These are phyloP conservation scores for Eriosoma lanigerum DNA, from an alignment of 1,140 invertebrate genomes.

Conservation along the genomic window DNA sequence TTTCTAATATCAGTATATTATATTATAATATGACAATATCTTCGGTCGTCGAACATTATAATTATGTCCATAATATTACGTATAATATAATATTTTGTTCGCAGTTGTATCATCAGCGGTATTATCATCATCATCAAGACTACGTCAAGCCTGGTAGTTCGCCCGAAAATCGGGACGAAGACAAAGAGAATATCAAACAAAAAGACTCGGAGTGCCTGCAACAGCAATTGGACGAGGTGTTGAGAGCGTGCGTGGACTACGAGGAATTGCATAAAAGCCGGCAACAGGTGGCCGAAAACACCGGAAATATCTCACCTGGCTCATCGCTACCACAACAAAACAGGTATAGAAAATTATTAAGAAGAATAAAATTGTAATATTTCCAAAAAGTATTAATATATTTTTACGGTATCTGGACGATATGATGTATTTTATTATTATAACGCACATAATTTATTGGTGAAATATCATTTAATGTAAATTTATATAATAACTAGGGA, in stretches of 20 bases:
- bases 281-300: neutral
- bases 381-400: too few species aligned
- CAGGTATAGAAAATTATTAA: neutral
- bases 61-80: too few species aligned
- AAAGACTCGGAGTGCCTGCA: neutral
- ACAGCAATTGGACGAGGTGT: slow-evolving; percentile 21
- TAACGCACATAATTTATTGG: too few species aligned
- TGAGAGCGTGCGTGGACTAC: slow-evolving; percentile 16
- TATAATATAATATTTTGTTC: too few species aligned
- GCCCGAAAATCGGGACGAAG: neutral
- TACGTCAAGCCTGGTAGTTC: neutral
- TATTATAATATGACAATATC: too few species aligned
- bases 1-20: too few species aligned
- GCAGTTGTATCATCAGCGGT: neutral
- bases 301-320: neutral
- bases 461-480: too few species aligned
- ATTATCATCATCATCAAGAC: neutral
- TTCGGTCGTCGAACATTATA: too few species aligned
- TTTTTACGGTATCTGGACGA: too few species aligned
- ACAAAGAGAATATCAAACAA: slow-evolving; percentile 22
- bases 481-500: too few species aligned
- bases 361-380: neutral
- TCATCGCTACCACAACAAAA: neutral
- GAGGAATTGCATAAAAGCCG: neutral
- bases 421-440: too few species aligned